Percentiles rank a stretch among this genome's conserved stretches.
Conservation (phyloP, 1,140 invertebrate species). For the Drosophila serrata region DNA sequence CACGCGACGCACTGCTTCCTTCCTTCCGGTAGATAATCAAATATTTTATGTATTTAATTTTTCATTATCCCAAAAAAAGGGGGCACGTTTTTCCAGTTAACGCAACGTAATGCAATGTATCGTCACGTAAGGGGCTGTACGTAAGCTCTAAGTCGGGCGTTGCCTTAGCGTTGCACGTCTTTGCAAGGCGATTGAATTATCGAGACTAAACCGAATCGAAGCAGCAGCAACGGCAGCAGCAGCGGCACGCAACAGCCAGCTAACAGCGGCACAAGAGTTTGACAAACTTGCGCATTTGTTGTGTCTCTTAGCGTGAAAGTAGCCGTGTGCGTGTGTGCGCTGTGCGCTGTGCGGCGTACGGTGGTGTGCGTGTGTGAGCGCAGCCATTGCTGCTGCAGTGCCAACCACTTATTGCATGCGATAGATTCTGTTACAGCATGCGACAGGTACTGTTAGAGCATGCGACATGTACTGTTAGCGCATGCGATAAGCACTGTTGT, state of each 20-base stretch:
- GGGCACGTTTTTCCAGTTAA: slow-evolving; percentile 13
- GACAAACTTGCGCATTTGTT: slow-evolving; percentile 54
- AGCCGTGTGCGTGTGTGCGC: slow-evolving; percentile 3
- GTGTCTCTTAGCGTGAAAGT: slow-evolving; percentile 33
- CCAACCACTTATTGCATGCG: slow-evolving; percentile 65
- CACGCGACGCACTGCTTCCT: slow-evolving; percentile 32
- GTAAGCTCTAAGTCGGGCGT: slow-evolving; percentile 25
- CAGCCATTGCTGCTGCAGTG: slow-evolving; percentile 38
- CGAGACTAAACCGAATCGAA: slow-evolving; percentile 81
- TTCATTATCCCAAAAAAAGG: slow-evolving; percentile 6
- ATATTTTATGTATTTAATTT: slow-evolving; percentile 1
- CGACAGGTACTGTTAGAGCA: slow-evolving; percentile 32
- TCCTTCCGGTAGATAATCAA: slow-evolving; percentile 43
- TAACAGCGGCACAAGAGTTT: slow-evolving; percentile 34
- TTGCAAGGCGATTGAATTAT: slow-evolving; percentile 81
- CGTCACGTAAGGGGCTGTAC: slow-evolving; percentile 20
- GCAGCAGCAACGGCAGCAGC: slow-evolving; percentile 34
- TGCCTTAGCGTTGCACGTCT: slow-evolving; percentile 64
- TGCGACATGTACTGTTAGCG: neutral
- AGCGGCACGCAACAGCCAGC: slow-evolving; percentile 21
- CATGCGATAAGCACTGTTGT: slow-evolving; percentile 54
- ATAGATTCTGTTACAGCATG: slow-evolving; percentile 24
- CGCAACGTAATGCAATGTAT: neutral
- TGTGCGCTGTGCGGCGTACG: neutral
- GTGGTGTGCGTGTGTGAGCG: slow-evolving; percentile 22